Evolutionary conservation across 2,888 invertebrate genomes (phyloP).

Genomic region (Apantesis nais): DNA sequence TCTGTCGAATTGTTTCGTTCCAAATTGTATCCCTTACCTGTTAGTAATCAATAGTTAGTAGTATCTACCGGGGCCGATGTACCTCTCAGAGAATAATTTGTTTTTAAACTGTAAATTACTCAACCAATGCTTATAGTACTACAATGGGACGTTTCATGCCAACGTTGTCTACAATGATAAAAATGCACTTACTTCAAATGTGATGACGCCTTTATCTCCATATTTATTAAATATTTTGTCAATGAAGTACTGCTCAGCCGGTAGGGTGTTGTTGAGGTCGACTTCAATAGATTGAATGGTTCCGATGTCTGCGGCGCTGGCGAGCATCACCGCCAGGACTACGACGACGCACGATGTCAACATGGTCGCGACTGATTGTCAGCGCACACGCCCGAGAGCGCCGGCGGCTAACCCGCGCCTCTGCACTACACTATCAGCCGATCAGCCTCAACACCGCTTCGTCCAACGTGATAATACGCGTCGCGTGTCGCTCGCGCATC

Average conservation of each 20-base stretch:
- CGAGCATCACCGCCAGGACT: constrained; percentile 60
- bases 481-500: constrained; percentile 60
- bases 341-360: constrained; percentile 69
- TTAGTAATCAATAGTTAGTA: no score
- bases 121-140: background rate
- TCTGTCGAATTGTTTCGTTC: no score
- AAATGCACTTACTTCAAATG: constrained; percentile 79
- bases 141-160: constrained; percentile 18
- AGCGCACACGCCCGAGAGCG: constrained; percentile 52
- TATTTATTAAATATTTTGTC: constrained; percentile 85
- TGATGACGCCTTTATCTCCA: constrained; percentile 83
- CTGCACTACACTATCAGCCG: constrained; percentile 71
- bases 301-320: constrained; percentile 49
- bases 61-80: no score
- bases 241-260: constrained; percentile 80
- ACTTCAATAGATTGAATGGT: constrained; percentile 43
- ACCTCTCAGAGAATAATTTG: constrained; percentile 3
- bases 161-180: constrained; percentile 12
- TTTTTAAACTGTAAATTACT: constrained; percentile 3
- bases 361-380: constrained; percentile 71
- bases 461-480: constrained; percentile 63
- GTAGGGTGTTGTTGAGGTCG: constrained; percentile 59
- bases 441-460: constrained; percentile 60
- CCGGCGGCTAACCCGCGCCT: constrained; percentile 57
- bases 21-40: no score